These are phyloP conservation scores for Orycteropus afer DNA, from an alignment of 2,113 vertebrate species.

Conservation along the genomic window DNA sequence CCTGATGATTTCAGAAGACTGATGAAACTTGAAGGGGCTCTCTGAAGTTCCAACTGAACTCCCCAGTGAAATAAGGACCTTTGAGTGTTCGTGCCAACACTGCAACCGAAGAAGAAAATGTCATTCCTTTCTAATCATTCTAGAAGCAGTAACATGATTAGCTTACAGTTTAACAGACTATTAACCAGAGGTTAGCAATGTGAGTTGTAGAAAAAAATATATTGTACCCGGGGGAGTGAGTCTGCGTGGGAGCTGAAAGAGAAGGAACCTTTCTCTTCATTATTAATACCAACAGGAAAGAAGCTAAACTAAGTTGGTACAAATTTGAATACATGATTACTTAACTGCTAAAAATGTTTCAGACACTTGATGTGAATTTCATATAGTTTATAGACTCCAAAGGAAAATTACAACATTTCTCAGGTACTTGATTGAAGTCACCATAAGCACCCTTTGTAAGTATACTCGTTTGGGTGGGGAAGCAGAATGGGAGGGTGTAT, in stretches of 20 bases:
- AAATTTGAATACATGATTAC: neutral
- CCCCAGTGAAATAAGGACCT: neutral
- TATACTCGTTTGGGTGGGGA: neutral
- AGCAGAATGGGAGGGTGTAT: neutral
- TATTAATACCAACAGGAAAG: neutral
- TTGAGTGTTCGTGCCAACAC: fast-evolving
- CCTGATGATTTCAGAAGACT: neutral
- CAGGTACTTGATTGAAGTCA: neutral
- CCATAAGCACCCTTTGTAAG: neutral
- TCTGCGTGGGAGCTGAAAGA: neutral
- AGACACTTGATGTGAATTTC: neutral
- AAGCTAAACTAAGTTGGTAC: neutral
- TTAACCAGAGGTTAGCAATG: neutral
- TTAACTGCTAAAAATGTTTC: neutral
- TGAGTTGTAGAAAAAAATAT: neutral
- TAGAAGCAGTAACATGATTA: neutral
- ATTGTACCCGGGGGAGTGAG: too few species aligned
- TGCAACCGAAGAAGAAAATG: neutral
- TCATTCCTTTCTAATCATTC: neutral
- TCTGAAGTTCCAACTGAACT: neutral
- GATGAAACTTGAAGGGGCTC: neutral
- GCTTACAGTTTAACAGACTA: neutral
- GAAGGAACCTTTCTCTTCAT: neutral
- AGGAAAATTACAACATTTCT: neutral
- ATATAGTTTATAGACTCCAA: neutral